A percentile compares a stretch with the other conserved stretches of the same genome.
These are phyloP conservation scores for Pholis gunnellus DNA, from an alignment of 2,113 vertebrate species.

Conservation along the genomic window DNA sequence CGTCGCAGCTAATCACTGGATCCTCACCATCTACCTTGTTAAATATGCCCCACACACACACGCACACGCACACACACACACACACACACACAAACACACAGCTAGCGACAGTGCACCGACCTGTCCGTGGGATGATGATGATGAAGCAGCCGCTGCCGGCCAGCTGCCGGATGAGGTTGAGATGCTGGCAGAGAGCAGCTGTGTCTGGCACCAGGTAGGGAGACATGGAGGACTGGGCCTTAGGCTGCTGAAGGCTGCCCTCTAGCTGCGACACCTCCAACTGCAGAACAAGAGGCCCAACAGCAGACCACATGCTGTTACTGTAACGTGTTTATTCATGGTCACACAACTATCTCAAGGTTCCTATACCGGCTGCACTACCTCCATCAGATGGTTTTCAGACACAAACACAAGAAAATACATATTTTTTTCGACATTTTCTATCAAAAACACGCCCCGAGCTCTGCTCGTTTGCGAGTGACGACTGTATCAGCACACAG, in stretches of 20 bases:
- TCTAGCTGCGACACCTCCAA: constrained; percentile 98
- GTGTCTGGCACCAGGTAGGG: constrained; percentile 96
- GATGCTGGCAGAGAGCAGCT: constrained; percentile 93
- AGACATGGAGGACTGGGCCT: constrained; percentile 96
- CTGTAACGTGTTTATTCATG: not conserved
- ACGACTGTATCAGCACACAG: not conserved
- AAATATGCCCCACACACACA: not conserved
- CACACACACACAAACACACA: not conserved
- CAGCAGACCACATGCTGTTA: not conserved
- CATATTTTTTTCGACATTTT: not conserved
- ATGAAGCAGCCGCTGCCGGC: constrained; percentile 95
- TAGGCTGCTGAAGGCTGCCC: constrained; percentile 96
- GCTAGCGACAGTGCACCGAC: constrained; percentile 81
- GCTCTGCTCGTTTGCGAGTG: not conserved
- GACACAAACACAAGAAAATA: not conserved
- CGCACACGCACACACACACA: not conserved
- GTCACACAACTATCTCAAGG: not conserved
- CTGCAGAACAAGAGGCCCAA: constrained; percentile 76
- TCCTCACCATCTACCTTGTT: not conserved
- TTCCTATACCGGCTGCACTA: not conserved
- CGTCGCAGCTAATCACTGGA: not conserved
- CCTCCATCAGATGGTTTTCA: not conserved
- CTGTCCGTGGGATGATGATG: constrained; percentile 96
- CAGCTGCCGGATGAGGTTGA: constrained; percentile 90
- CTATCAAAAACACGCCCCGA: not conserved